A percentile compares a stretch with the other conserved stretches of the same genome.
Conservation (phyloP, 1,140 invertebrate genomes). For the Procambarus virginalis region DNA sequence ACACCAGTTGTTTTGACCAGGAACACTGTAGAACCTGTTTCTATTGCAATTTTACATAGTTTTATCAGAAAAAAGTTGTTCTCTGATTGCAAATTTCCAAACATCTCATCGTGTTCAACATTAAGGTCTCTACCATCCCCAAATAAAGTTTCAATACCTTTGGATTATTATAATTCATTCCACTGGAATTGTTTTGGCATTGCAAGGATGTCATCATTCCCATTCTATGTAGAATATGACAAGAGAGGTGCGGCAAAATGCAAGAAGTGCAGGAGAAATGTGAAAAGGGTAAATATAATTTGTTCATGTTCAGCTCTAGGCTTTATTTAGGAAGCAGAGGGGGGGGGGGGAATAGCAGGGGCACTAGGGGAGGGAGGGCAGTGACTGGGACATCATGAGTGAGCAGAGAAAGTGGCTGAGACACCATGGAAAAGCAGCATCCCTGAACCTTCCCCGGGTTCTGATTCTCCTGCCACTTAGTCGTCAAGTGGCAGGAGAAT, state of each 20-base stretch:
- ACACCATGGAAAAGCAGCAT: no score
- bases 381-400: no score
- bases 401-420: no score
- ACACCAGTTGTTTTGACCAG: background rate
- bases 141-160: background rate
- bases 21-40: background rate
- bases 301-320: no score
- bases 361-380: no score
- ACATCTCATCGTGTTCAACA: background rate
- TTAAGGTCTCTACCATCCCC: background rate
- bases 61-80: background rate
- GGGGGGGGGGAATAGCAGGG: no score
- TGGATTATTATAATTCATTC: background rate
- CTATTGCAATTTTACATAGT: background rate
- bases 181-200: background rate
- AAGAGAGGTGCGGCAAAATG: constrained; percentile 89
- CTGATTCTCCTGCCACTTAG: no score
- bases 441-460: no score
- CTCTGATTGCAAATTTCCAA: background rate
- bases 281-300: constrained; percentile 77
- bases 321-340: no score
- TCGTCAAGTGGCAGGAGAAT: no score
- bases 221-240: constrained; percentile 83
- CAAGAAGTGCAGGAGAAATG: constrained; percentile 89
- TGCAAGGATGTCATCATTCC: constrained; percentile 36